A percentile compares a stretch with the other conserved stretches of the same genome.
These are phyloP conservation scores for Corythoichthys intestinalis DNA, from an alignment of 2,113 vertebrate species.

Conservation along the genomic window DNA sequence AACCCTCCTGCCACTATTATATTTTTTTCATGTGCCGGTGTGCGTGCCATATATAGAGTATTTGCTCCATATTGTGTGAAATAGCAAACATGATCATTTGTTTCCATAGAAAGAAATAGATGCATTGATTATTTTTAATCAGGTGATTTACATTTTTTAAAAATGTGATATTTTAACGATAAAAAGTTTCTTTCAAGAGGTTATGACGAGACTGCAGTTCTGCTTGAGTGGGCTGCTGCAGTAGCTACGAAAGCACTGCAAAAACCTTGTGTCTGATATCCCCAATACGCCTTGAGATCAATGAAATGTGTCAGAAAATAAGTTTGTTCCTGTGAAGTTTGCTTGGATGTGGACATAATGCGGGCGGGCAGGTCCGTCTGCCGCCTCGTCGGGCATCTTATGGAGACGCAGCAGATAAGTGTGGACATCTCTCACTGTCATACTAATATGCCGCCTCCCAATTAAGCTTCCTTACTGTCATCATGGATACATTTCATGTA, in stretches of 20 bases:
- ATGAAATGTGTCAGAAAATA: background rate
- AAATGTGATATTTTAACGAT: background rate
- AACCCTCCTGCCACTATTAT: background rate
- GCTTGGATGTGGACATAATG: slow-evolving; percentile 11
- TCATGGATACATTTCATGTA: slow-evolving; percentile 1
- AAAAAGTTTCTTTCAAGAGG: background rate
- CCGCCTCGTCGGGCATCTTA: slow-evolving; percentile 18
- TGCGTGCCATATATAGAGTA: background rate
- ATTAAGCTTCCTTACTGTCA: slow-evolving; percentile 11
- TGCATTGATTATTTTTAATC: background rate
- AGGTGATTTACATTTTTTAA: background rate
- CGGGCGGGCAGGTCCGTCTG: slow-evolving; percentile 16
- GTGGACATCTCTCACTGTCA: slow-evolving; percentile 12
- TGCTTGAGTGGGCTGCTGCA: background rate
- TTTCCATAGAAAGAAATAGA: background rate
- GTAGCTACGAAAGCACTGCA: background rate
- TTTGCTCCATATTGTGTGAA: background rate
- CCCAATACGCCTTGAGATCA: background rate
- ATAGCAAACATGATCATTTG: no score
- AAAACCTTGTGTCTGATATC: background rate
- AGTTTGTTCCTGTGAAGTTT: slow-evolving; percentile 18
- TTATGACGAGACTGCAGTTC: background rate
- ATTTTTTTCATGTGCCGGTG: background rate
- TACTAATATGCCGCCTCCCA: slow-evolving; percentile 3
- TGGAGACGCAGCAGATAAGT: slow-evolving; percentile 13